Evolutionary conservation across 1,140 invertebrate genomes (phyloP), one percentile per base, ranked within the genome.

Genomic region (Drosophila leontia): DNA sequence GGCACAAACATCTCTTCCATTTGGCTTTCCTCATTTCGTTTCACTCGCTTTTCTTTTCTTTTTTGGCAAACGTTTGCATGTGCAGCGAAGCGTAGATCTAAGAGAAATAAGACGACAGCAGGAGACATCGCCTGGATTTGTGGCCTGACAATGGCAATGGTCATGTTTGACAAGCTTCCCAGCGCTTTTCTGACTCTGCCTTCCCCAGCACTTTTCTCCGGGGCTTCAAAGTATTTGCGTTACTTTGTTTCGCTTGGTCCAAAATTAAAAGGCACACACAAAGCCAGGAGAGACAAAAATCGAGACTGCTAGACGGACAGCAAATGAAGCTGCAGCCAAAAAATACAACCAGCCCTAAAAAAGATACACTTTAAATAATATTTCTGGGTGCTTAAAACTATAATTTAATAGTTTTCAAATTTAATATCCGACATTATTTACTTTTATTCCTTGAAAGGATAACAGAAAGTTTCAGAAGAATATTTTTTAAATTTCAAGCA

Each of bases 1-100:
- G 19, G 9, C 64, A 68, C 62, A 72, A 75, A 47, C 75, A 78
- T 79, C 55, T 78, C 76, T 68, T 76, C 78, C 61, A 79, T 75
- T 70, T 75, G 69, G 55, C 71, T 69, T 75, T 70, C 63, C 45
- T 41, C 50, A 69, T 77, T 65, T 77, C 19, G 12, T 58, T 39
- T 29, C 23, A 19, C 39, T 44, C 48, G 15, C 0, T 51, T 51
- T 51, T 23, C 48, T 13, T 59, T 56, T 64, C 37, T 65, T 67
- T 77, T 55, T 48, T 26, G 65, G 41, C 70, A 72, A 87, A 68
- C 80, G 84, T 87, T 87, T 87, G 84, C 84, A 88, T 88, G 84
- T 88, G 84, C 84, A 88, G 62, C 67, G 71, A 84, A 58, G 84
- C 85, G 74, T 58, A 88, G 84, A 87, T 87, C 84, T 87, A 75